Base-by-base conservation (phyloP, 2,888 invertebrate genomes). In the Leptura quadrifasciata region DNA sequence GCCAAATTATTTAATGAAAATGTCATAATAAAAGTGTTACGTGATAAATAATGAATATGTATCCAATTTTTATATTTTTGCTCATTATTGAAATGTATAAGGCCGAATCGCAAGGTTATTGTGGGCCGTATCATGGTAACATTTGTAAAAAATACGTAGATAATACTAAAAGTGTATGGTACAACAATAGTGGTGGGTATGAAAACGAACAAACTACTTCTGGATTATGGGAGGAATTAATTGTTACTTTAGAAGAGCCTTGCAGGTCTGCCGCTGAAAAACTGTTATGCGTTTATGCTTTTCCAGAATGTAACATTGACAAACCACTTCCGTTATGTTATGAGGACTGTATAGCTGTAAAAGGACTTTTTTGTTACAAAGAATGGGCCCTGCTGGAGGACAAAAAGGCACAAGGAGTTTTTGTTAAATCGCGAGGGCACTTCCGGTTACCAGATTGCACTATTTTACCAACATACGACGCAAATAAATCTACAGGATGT, bases 321-420 rank as follows among this genome's bases (percentile, higher is more conserved):
- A 91, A 92, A 75, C 93, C 95, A 3, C 90, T 97, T 76, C 96
- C 97, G 4, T 90, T 97, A 5, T 97, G 97, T 89, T 95, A 96
- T 86, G 98, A 98, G 91, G 97, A 98, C 88, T 98, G 98, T 88
- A 93, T 95, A 87, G 98, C 98, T 71, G 95, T 97, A 27, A 94
- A 95, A 87, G 93, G 95, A 88, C 93, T 97, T 86, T 96, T 97
- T 89, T 98, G 98, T 89, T 97, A 95, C 88, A 96, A 95, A 86
- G 96, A 97, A 87, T 98, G 98, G 98, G 95, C 95, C 24, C 90
- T 96, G 74, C 93, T 98, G 73, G 96, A 97, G 89, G 96, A 96
- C 85, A 95, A 95, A 87, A 97, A 96, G 87, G 93, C 93, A 76
- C 92, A 94, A 77, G 94, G 94, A 60, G 93, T 95, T 77, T 94